Evolutionary conservation across 2,888 invertebrate species (phyloP).

Genomic region (Doris montereyensis): DNA sequence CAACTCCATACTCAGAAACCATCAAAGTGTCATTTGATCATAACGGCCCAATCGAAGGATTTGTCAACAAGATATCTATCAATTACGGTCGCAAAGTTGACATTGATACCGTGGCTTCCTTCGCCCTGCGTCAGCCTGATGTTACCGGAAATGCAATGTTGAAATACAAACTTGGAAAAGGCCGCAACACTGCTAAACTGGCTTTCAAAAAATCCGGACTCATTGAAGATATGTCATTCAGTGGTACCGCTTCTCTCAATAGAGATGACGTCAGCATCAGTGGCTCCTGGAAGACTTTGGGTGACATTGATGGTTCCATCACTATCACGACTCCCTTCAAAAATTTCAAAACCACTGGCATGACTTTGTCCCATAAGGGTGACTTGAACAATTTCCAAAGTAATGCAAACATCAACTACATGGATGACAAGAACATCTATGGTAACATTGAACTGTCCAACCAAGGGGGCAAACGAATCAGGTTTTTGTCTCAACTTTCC

Average conservation of each 20-base stretch:
- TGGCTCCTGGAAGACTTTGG: background rate
- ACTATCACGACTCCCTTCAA: conserved; percentile 30
- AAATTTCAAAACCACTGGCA: conserved; percentile 4
- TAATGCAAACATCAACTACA: conserved; percentile 25
- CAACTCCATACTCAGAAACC: conserved; percentile 25
- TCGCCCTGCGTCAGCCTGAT: conserved; percentile 15
- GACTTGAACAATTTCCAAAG: conserved; percentile 3
- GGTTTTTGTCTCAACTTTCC: background rate
- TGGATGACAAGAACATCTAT: conserved; percentile 34
- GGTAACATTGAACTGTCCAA: conserved; percentile 31
- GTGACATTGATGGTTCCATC: conserved; percentile 1
- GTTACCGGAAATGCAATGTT: background rate
- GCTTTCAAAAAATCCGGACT: conserved; percentile 17
- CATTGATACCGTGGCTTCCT: conserved; percentile 8
- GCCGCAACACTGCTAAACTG: background rate
- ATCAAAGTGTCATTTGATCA: conserved; percentile 29
- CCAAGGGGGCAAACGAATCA: background rate
- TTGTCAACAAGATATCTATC: conserved; percentile 14
- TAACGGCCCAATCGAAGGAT: background rate
- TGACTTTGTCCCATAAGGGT: conserved; percentile 9
- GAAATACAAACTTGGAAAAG: conserved; percentile 33
- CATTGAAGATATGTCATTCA: conserved; percentile 4
- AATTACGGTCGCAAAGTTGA: conserved; percentile 33
- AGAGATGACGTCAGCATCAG: conserved; percentile 18
- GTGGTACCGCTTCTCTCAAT: background rate